Evolutionary conservation across 1,140 invertebrate genomes (phyloP).

Genomic region (Leptestheria dahalacensis): DNA sequence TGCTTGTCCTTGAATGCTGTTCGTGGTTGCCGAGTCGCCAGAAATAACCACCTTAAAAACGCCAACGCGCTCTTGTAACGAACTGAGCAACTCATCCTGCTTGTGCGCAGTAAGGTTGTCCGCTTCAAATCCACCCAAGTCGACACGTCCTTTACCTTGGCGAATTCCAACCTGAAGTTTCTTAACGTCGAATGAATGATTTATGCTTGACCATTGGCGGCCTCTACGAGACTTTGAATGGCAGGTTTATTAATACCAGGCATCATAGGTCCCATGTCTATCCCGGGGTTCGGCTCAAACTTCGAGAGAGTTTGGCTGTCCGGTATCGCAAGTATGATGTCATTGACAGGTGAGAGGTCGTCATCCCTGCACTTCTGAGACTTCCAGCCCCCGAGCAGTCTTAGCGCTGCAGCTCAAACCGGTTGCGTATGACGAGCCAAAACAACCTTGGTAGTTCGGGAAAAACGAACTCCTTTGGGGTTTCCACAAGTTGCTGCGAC

Average conservation of each 20-base stretch:
- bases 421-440: background rate
- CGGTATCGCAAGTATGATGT: background rate
- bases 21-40: background rate
- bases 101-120: background rate
- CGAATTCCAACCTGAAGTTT: background rate
- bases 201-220: background rate
- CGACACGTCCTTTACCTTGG: background rate
- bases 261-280: background rate
- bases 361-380: background rate
- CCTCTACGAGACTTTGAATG: background rate
- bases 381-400: background rate
- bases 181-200: background rate
- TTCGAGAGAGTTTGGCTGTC: background rate
- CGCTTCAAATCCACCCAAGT: background rate
- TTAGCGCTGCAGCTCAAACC: background rate
- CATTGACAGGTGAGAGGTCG: background rate
- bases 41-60: background rate
- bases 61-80: background rate
- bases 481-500: background rate
- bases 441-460: background rate
- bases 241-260: background rate
- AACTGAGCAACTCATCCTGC: background rate
- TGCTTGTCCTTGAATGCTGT: background rate
- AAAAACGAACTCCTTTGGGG: background rate
- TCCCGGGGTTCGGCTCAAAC: background rate